A percentile compares a stretch with the other conserved stretches of the same genome.
Evolutionary conservation across 2,888 invertebrate genomes (phyloP).

Genomic region (Oscheius sp.): DNA sequence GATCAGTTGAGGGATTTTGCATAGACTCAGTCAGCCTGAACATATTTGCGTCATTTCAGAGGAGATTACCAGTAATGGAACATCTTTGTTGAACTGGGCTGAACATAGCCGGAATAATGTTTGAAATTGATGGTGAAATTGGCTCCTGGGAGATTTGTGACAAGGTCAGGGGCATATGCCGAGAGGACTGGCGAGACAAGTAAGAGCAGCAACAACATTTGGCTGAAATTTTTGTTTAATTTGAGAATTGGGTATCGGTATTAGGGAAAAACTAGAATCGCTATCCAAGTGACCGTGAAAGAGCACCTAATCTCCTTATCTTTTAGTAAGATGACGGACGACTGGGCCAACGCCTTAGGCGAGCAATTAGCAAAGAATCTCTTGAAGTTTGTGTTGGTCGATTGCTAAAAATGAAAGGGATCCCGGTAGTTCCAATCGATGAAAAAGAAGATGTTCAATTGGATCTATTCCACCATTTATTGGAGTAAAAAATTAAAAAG

Average conservation of each 20-base stretch:
- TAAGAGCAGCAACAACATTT: not conserved
- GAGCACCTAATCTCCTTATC: conserved; percentile 15
- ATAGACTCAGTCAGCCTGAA: conserved; percentile 74
- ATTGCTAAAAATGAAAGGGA: too few relatives aligned
- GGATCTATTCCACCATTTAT: not conserved
- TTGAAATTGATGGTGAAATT: conserved; percentile 71
- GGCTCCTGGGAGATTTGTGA: conserved; percentile 46
- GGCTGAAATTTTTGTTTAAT: not conserved
- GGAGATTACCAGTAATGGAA: conserved; percentile 75
- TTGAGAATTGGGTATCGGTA: not conserved
- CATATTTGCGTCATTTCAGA: conserved; percentile 60
- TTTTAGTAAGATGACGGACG: not conserved
- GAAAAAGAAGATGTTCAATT: too few relatives aligned
- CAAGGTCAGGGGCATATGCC: conserved; percentile 32
- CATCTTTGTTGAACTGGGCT: conserved; percentile 71
- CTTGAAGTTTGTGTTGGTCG: too few relatives aligned
- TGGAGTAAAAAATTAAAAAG: not conserved
- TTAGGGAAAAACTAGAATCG: not conserved
- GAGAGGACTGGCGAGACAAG: not conserved
- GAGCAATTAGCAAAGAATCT: too few relatives aligned
- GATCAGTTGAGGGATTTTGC: conserved; percentile 72
- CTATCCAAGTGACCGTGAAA: not conserved
- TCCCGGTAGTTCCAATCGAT: too few relatives aligned
- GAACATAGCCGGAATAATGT: conserved; percentile 75
- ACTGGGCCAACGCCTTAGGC: too few relatives aligned